Percentiles rank a stretch among this genome's conserved stretches.
phyloP scores from a whole-genome alignment of 2,888 invertebrate genomes.

The Micoletzkya japonica region DNA sequence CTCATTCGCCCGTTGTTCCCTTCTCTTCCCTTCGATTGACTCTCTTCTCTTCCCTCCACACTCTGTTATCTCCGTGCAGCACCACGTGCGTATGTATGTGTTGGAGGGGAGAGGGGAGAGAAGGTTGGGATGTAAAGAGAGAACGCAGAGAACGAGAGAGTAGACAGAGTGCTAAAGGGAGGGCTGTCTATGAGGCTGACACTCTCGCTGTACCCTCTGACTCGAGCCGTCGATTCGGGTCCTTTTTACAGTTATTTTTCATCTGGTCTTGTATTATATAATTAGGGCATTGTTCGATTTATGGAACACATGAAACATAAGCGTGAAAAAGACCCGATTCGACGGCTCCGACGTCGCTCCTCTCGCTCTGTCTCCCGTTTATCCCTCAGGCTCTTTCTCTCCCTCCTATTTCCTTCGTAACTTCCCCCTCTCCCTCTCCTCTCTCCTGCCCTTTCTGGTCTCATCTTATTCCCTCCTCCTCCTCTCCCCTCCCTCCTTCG shows the following conservation, averaged over 20 bases:
- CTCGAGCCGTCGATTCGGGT: too few species aligned
- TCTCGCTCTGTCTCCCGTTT: background rate
- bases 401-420: background rate
- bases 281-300: too few species aligned
- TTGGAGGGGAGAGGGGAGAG: background rate
- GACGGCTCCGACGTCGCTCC: too few species aligned
- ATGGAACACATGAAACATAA: too few species aligned
- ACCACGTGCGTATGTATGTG: background rate
- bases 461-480: background rate
- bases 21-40: too few species aligned
- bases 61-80: background rate
- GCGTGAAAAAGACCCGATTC: too few species aligned
- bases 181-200: too few species aligned
- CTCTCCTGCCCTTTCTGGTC: background rate
- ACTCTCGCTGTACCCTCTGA: too few species aligned
- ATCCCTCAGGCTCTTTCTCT: conserved; percentile 5
- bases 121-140: background rate
- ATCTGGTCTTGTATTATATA: too few species aligned
- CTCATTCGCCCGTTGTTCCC: background rate
- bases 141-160: background rate
- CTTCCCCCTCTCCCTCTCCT: background rate
- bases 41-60: background rate
- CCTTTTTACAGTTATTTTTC: too few species aligned
- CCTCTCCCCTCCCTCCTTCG: background rate
- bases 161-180: background rate